Percentiles rank a stretch among this genome's conserved stretches.
phyloP scores from a whole-genome alignment of 2,113 vertebrate genomes.

The Protobothrops flavoviridis region DNA sequence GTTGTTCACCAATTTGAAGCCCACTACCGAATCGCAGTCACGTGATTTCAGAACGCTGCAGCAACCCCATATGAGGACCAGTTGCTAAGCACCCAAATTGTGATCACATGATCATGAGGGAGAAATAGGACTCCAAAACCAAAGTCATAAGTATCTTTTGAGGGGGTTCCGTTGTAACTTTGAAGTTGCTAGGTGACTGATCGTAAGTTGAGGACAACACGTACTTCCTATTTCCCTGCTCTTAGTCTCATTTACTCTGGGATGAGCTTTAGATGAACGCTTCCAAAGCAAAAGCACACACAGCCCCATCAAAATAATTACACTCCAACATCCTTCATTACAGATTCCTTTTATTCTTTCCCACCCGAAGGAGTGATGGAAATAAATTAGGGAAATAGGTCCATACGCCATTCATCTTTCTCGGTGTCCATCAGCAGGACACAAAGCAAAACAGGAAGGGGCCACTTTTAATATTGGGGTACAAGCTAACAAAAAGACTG shows the following conservation, averaged over 20 bases:
- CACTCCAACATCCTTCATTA: not conserved
- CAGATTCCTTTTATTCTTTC: not conserved
- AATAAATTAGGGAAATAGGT: not conserved
- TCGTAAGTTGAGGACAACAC: not conserved
- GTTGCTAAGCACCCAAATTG: not conserved
- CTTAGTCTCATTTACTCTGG: not conserved
- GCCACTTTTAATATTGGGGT: not conserved
- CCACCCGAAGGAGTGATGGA: not conserved
- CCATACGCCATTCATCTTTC: not conserved
- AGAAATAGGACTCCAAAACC: not conserved
- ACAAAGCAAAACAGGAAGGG: not conserved
- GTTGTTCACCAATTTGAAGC: no score
- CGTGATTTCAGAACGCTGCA: no score
- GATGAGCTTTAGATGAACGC: not conserved
- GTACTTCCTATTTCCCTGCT: not conserved
- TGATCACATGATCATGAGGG: not conserved
- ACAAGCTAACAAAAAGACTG: not conserved
- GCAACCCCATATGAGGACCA: not conserved
- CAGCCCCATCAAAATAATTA: not conserved
- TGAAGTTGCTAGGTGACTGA: not conserved
- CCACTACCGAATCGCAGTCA: no score
- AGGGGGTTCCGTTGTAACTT: not conserved
- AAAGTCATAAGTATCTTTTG: not conserved
- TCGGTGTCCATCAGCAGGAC: not conserved
- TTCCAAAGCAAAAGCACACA: not conserved